Evolutionary conservation across 2,888 invertebrate species (phyloP), one percentile per base, ranked within the genome.

Genomic region (Polia nebulosa): DNA sequence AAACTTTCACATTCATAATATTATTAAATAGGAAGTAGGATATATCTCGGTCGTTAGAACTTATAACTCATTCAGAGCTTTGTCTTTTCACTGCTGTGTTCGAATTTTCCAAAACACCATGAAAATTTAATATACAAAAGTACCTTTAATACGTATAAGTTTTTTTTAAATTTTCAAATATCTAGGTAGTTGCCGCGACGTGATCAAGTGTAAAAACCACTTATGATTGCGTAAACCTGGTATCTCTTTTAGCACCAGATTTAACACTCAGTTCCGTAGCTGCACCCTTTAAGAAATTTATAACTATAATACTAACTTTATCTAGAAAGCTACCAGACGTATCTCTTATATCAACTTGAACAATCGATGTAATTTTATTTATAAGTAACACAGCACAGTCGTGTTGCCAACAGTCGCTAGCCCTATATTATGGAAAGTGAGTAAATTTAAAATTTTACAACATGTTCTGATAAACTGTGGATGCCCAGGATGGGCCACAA

Each of bases 401-500:
- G n/a, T 57, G 39, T 15, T 71, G n/a, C 25, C 32, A 41, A 62
- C 17, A 44, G 8, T 22, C 13, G 20, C 20, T n/a, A 27, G 15
- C n/a, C 20, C 15, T 34, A 49, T 39, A n/a, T 22, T 63, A 55
- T 62, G 32, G 39, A 52, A 60, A 57, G 32, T n/a, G 32, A 45
- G 51, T 9, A 59, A 63, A 62, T 60, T 75, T 80, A 5, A 47
- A 75, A 49, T 53, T 79, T 80, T 56, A 80, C 62, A 27, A 63
- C 62, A 45, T 56, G 65, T 59, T 75, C 77, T 63, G 60, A 77
- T 65, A 72, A 78, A 59, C 76, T 64, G 76, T 67, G 59, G 70
- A 56, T 58, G 67, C 63, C 68, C 74, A 67, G 76, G 65, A 72
- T 60, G 67, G 66, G 65, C 66, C 81, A 70, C 85, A 87, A 88